phyloP scores from a whole-genome alignment of 2,888 invertebrate species.

The Serripes groenlandicus region DNA sequence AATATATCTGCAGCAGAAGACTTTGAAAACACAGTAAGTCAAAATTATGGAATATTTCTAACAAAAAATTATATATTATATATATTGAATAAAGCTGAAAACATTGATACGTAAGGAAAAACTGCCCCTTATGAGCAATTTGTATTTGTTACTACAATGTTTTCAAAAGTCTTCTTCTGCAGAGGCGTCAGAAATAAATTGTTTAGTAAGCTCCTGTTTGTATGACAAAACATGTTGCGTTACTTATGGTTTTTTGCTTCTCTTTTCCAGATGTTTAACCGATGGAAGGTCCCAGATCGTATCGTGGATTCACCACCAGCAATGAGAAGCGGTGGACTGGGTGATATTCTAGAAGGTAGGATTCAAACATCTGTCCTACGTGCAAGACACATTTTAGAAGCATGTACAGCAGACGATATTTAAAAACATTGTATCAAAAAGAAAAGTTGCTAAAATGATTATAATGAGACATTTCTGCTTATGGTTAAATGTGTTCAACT shows the following conservation, averaged over 20 bases:
- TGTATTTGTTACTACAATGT: background rate
- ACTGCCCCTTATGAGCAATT: background rate
- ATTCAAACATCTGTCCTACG: too few species aligned
- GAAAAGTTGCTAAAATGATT: background rate
- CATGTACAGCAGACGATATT: background rate
- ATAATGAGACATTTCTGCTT: too few species aligned
- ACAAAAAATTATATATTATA: too few species aligned
- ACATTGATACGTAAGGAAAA: background rate
- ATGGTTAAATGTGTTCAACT: too few species aligned
- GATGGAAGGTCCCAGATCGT: constrained; percentile 74
- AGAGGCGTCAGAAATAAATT: background rate
- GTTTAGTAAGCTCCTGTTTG: background rate
- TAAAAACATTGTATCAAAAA: background rate
- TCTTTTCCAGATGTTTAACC: constrained; percentile 70
- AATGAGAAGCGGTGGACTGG: background rate
- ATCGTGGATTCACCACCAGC: constrained; percentile 48
- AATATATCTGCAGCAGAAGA: too few species aligned
- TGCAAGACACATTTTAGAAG: background rate
- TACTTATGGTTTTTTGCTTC: background rate
- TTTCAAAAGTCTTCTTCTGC: background rate
- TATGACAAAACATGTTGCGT: too few species aligned
- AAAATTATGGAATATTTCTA: too few species aligned
- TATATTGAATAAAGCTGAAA: too few species aligned
- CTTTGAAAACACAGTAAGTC: too few species aligned
- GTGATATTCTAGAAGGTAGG: constrained; percentile 14